phyloP scores from a whole-genome alignment of 2,113 vertebrate genomes.

The Sylvilagus bachmani region DNA sequence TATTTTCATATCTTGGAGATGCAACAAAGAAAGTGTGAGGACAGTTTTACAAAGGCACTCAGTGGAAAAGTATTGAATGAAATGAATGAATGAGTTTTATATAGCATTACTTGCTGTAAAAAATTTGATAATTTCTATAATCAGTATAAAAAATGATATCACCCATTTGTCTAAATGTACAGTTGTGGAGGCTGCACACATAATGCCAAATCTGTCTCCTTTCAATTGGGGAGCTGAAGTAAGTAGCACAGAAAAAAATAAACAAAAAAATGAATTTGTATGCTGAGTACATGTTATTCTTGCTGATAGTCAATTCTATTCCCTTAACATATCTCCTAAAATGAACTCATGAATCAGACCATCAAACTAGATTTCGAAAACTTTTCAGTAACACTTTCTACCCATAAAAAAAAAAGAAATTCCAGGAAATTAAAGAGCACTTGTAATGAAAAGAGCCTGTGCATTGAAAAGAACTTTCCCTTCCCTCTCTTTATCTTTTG shows the following conservation, averaged over 20 bases:
- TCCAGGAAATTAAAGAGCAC: neutral
- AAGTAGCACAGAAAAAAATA: neutral
- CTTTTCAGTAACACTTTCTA: neutral
- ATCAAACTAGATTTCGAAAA: neutral
- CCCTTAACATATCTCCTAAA: constrained; percentile 14
- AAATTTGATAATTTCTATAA: neutral
- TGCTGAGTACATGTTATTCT: neutral
- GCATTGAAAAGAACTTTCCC: neutral
- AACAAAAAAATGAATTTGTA: neutral
- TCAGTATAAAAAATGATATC: neutral
- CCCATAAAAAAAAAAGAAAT: neutral
- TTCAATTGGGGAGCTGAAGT: neutral
- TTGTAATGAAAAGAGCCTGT: neutral
- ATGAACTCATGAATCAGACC: neutral
- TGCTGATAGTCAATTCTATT: neutral
- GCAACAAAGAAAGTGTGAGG: neutral
- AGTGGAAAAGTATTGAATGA: neutral
- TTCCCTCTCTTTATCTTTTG: neutral
- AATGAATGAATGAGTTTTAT: neutral
- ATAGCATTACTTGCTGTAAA: neutral
- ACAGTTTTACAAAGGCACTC: neutral
- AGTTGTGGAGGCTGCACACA: neutral
- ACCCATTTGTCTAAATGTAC: neutral
- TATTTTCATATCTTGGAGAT: neutral
- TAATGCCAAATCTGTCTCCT: neutral